Evolutionary conservation across 2,888 invertebrate genomes (phyloP).

Genomic region (Himalopsyche tibetana): DNA sequence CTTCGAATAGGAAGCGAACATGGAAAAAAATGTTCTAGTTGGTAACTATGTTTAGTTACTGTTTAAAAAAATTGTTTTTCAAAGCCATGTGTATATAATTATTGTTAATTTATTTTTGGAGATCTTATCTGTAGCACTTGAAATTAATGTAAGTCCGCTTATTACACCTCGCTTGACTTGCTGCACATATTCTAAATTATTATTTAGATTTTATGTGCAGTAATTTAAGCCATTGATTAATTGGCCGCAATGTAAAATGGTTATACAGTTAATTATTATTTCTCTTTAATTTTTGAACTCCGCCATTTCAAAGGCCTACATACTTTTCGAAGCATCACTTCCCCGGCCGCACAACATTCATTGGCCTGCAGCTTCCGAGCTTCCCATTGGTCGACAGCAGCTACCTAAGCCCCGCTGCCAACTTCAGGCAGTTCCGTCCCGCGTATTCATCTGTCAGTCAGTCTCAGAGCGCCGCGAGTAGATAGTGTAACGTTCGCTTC

Average conservation of each 20-base stretch:
- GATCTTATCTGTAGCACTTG: no score
- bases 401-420: slow-evolving; percentile 51
- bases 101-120: no score
- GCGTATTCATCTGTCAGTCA: slow-evolving; percentile 57
- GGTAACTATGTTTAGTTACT: no score
- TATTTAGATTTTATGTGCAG: neutral
- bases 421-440: slow-evolving; percentile 53
- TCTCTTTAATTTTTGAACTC: slow-evolving; percentile 23
- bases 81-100: no score
- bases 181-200: neutral
- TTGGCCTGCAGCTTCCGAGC: slow-evolving; percentile 50
- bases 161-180: no score
- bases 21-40: no score
- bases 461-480: slow-evolving; percentile 50
- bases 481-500: slow-evolving; percentile 11
- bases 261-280: slow-evolving; percentile 3
- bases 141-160: no score
- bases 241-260: slow-evolving; percentile 36
- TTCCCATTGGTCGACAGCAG: slow-evolving; percentile 55
- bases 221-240: neutral
- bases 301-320: slow-evolving; percentile 27
- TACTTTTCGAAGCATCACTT: slow-evolving; percentile 45
- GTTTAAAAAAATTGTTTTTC: no score
- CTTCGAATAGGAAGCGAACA: no score
- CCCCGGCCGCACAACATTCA: slow-evolving; percentile 49